These are phyloP conservation scores for Rhincodon typus DNA, from an alignment of 2,797 vertebrate genomes.

Conservation along the genomic window DNA sequence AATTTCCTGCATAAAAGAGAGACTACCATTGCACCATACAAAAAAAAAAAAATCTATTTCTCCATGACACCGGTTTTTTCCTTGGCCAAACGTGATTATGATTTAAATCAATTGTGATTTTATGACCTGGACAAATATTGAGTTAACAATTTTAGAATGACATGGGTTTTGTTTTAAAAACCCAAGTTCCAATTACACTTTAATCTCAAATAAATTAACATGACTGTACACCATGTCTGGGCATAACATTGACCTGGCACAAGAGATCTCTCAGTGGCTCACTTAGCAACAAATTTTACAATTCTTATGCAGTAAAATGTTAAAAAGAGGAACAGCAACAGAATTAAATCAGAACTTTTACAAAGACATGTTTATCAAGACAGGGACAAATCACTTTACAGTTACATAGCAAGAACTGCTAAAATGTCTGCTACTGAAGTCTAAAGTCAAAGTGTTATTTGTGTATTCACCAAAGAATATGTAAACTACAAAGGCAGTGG, in stretches of 20 bases:
- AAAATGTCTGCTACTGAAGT: not conserved
- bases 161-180: not conserved
- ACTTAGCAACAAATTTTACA: not conserved
- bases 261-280: not conserved
- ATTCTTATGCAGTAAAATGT: not conserved
- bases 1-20: not conserved
- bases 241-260: not conserved
- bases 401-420: not conserved
- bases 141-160: not conserved
- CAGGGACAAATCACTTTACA: not conserved
- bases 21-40: not conserved
- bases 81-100: not conserved
- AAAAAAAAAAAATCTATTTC: not conserved
- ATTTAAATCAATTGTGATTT: not conserved
- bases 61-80: not conserved
- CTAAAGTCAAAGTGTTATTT: not conserved
- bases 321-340: not conserved
- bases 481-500: not conserved
- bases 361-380: not conserved
- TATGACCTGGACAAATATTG: not conserved
- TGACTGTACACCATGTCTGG: not conserved
- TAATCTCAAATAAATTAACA: not conserved
- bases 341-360: not conserved
- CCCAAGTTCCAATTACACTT: not conserved
- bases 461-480: not conserved